These are phyloP conservation scores for Numenius phaeopus DNA, from an alignment of 2,797 vertebrate species.

Conservation along the genomic window DNA sequence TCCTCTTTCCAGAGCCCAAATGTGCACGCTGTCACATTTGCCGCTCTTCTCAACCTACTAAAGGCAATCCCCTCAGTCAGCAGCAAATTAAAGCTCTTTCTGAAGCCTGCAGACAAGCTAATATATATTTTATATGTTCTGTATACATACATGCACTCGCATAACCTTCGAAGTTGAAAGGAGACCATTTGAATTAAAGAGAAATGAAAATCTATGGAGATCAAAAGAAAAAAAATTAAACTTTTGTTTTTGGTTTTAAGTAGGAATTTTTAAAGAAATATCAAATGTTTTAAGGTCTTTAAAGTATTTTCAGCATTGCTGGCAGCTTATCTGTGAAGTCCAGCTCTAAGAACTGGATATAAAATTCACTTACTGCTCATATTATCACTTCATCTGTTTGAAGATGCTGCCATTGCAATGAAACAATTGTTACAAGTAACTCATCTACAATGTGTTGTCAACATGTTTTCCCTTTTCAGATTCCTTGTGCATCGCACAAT, in stretches of 20 bases:
- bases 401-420: not conserved
- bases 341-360: not conserved
- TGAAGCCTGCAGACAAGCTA: conserved; percentile 37
- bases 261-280: not conserved
- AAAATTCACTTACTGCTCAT: not conserved
- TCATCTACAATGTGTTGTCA: not conserved
- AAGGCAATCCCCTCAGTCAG: not conserved
- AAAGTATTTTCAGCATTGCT: conserved; percentile 2
- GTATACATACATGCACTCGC: not conserved
- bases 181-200: not conserved
- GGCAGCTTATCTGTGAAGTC: not conserved
- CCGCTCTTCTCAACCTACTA: not conserved
- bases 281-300: not conserved
- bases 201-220: not conserved
- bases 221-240: conserved; percentile 37
- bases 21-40: not conserved
- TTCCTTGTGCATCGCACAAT: not conserved
- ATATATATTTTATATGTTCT: conserved; percentile 52
- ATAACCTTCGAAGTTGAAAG: conserved; percentile 36
- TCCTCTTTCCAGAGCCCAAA: not conserved
- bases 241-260: conserved; percentile 44
- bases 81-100: conserved; percentile 33
- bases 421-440: conserved; percentile 11
- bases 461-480: not conserved
- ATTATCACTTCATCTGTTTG: conserved; percentile 12